These are phyloP conservation scores for Microtus montanus DNA, from an alignment of 2,113 vertebrate genomes.

Conservation along the genomic window DNA sequence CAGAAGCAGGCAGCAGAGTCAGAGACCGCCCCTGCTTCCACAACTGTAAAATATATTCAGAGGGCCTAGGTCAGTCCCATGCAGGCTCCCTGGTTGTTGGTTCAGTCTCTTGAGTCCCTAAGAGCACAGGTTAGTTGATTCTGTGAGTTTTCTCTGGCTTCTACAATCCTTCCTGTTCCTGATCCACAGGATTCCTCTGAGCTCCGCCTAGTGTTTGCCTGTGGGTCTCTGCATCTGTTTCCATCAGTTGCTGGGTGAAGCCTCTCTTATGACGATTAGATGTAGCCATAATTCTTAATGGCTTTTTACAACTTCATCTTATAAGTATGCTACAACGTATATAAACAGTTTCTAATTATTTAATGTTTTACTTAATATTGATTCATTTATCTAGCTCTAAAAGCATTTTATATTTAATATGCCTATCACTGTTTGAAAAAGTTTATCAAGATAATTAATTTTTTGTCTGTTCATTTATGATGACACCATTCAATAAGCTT, in stretches of 20 bases:
- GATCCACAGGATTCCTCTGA: neutral
- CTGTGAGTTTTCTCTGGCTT: neutral
- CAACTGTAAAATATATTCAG: neutral
- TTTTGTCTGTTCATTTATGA: neutral
- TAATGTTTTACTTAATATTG: constrained; percentile 39
- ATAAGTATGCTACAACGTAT: constrained; percentile 6
- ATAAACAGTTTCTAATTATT: constrained; percentile 7
- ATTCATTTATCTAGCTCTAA: constrained; percentile 29
- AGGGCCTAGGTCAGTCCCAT: neutral
- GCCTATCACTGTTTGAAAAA: neutral
- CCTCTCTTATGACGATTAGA: neutral
- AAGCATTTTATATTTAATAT: neutral
- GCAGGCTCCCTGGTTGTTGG: neutral
- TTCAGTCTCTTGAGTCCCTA: neutral
- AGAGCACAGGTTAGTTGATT: neutral
- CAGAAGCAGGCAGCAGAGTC: neutral
- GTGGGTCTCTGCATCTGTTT: neutral
- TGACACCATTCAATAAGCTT: constrained; percentile 5
- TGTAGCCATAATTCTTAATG: constrained; percentile 39
- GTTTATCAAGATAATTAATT: neutral
- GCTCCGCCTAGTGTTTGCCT: neutral
- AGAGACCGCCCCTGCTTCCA: neutral
- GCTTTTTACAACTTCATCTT: constrained; percentile 33
- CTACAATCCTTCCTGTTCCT: neutral
- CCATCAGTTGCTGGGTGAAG: neutral